phyloP scores from a whole-genome alignment of 2,888 invertebrate species.

The Mimachlamys varia region DNA sequence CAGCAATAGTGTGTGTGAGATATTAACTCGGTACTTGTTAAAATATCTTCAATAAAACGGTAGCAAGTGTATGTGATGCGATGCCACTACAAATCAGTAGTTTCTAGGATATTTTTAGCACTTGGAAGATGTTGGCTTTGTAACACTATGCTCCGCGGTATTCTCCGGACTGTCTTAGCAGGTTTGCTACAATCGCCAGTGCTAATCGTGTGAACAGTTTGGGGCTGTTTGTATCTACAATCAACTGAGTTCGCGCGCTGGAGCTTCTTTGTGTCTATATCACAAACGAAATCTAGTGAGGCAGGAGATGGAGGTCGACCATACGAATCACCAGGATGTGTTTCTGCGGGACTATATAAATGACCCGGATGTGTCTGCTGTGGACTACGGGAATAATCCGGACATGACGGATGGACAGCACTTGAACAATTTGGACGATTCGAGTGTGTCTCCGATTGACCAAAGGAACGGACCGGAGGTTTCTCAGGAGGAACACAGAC shows the following conservation, averaged over 20 bases:
- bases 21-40: no score
- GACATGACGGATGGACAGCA: not conserved
- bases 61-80: not conserved
- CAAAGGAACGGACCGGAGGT: not conserved
- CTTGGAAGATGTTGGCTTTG: conserved; percentile 15
- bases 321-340: not conserved
- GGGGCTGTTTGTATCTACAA: not conserved
- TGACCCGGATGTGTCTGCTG: not conserved
- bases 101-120: conserved; percentile 31
- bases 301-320: not conserved
- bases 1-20: no score
- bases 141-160: not conserved
- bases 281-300: not conserved
- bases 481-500: not conserved
- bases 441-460: not conserved
- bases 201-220: not conserved
- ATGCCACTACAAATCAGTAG: not conserved
- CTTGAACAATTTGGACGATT: not conserved
- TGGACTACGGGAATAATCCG: not conserved
- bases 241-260: not conserved
- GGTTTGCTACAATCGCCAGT: not conserved
- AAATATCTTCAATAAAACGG: no score
- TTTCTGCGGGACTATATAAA: not conserved
- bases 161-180: not conserved
- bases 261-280: not conserved